phyloP scores from a whole-genome alignment of 2,888 invertebrate species.

The Papilio protenor region DNA sequence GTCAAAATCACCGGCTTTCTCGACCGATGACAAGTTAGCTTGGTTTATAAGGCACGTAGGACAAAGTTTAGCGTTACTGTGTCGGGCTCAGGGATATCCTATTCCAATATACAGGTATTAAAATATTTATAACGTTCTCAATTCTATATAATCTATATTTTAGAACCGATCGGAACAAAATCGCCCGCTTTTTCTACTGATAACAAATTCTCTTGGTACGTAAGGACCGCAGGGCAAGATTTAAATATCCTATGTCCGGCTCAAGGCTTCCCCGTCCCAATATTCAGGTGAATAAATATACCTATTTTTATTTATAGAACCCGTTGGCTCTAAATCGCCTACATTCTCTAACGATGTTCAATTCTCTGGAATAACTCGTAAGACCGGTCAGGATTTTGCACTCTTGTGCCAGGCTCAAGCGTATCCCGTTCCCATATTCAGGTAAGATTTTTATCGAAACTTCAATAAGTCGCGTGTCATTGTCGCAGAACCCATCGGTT shows the following conservation, averaged over 20 bases:
- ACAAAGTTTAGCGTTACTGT: conserved; percentile 82
- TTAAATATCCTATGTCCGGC: conserved; percentile 85
- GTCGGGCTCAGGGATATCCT: conserved; percentile 87
- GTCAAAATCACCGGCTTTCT: conserved; percentile 87
- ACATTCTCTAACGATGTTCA: conserved; percentile 88
- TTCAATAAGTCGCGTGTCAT: conserved; percentile 49
- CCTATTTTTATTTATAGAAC: conserved; percentile 81
- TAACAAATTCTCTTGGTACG: conserved; percentile 85
- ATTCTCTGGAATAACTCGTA: conserved; percentile 87
- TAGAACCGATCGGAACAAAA: conserved; percentile 86
- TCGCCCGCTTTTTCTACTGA: conserved; percentile 85
- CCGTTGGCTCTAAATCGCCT: conserved; percentile 89
- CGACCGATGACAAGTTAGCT: conserved; percentile 83
- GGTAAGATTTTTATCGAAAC: conserved; percentile 63
- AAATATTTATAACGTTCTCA: conserved; percentile 32
- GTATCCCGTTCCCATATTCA: conserved; percentile 87
- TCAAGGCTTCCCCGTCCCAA: conserved; percentile 88
- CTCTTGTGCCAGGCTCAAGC: conserved; percentile 91
- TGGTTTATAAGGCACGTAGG: conserved; percentile 80
- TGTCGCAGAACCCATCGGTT: conserved; percentile 85
- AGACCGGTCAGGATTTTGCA: conserved; percentile 86
- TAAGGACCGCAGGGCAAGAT: conserved; percentile 79
- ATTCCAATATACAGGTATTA: conserved; percentile 86
- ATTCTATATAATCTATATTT: conserved; percentile 54
- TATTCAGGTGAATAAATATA: conserved; percentile 86